Conservation (phyloP, 2,113 vertebrate species). For the Hippocampus zosterae region DNA sequence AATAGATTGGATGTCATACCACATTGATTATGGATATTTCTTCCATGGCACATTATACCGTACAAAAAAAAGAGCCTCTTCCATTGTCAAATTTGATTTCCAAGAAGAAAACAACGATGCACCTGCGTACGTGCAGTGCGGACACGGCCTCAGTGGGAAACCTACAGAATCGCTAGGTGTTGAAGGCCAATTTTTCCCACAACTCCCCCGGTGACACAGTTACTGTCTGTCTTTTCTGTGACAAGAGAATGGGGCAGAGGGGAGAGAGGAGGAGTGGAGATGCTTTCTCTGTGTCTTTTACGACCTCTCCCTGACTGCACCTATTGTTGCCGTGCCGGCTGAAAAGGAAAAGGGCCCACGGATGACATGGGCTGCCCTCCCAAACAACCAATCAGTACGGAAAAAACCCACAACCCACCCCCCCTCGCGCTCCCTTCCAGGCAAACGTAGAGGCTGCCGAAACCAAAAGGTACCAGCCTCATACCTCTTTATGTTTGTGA, state of each 20-base stretch:
- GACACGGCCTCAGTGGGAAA: conserved; percentile 12
- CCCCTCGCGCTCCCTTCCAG: conserved; percentile 5
- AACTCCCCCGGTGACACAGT: conserved; percentile 66
- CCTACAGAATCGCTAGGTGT: conserved; percentile 49
- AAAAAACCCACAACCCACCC: background rate
- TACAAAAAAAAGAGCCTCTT: no score
- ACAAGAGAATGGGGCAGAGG: conserved; percentile 65
- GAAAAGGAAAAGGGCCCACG: conserved; percentile 68
- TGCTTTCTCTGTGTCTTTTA: conserved; percentile 74
- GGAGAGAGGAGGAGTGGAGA: conserved; percentile 69
- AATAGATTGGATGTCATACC: no score
- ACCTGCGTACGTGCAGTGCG: background rate
- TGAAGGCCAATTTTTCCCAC: conserved; percentile 60
- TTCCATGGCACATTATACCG: no score
- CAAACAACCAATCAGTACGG: conserved; percentile 46
- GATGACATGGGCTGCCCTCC: conserved; percentile 60
- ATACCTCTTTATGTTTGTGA: conserved; percentile 31
- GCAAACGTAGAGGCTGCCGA: conserved; percentile 26
- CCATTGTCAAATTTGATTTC: no score
- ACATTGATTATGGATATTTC: no score
- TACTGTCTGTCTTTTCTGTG: conserved; percentile 68
- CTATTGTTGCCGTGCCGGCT: conserved; percentile 64
- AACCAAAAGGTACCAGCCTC: conserved; percentile 16
- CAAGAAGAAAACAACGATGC: background rate
- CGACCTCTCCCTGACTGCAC: conserved; percentile 72